Evolutionary conservation across 2,113 vertebrate genomes (phyloP), one percentile per base, ranked within the genome.

Genomic region (Silurus asotus): DNA sequence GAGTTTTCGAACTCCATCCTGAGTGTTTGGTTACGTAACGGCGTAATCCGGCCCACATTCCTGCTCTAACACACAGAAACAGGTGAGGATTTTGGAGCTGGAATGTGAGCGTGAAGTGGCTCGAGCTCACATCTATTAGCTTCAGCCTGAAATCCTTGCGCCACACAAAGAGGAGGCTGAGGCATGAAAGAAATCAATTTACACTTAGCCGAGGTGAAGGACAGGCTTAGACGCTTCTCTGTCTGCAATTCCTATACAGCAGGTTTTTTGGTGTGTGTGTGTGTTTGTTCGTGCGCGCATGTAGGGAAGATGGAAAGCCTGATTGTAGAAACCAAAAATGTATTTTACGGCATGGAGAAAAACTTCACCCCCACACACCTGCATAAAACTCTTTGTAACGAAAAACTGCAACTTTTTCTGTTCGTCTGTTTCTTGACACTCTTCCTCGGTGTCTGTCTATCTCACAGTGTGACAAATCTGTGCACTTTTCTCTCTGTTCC

Each of bases 121-220:
- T 84, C 20, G 76, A 89, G 49, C 80, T 87, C 89, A 88, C 91
- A 90, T 90, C 92, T 91, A 92, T 92, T 88, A 91, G 92, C 86
- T 90, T 88, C 83, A 8, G 53, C 81, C 45, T 0, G 84, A 76
- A 91, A 92, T 92, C 90, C 75, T 90, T 85, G 89, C 75, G 83
- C 91, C 85, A 85, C 78, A 78, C 76, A 78, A 56, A 81, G 74
- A 55, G 7, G 59, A 67, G 48, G 17, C 59, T 23, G 82, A 80
- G 51, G 77, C 53, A 81, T 51, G 88, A 90, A 87, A 89, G 87
- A 90, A 91, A 92, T 90, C 88, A 85, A 91, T 91, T 91, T 91
- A 90, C 91, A 92, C 91, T 90, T 91, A 91, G 88, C 67, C 53
- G 45, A 90, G 90, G 64, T 25, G 19, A 20, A 49, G 90, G 83